Evolutionary conservation across 1,140 invertebrate genomes (phyloP).

Genomic region (Saccostrea glomerata): DNA sequence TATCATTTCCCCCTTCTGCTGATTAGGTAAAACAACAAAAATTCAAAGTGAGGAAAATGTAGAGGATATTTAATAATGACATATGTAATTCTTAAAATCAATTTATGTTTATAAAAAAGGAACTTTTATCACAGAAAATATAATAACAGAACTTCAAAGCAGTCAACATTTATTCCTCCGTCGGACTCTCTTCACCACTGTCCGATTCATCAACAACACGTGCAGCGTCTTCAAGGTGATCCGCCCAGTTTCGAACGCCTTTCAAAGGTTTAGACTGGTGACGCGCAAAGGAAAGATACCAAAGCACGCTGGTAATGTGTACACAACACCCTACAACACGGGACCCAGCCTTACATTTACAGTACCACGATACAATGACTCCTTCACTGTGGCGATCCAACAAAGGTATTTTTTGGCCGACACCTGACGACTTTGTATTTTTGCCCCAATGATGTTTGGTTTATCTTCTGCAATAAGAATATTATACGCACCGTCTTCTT

Average conservation of each 20-base stretch:
- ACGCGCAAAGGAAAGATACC: background rate
- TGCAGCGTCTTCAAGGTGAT: background rate
- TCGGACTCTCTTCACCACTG: background rate
- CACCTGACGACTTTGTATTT: slow-evolving; percentile 23
- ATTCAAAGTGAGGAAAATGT: no score
- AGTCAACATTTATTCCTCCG: background rate
- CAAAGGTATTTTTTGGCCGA: background rate
- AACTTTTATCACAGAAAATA: no score
- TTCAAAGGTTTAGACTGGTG: no score
- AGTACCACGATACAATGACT: background rate
- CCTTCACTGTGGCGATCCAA: slow-evolving; percentile 2
- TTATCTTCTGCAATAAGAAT: background rate
- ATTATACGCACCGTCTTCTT: background rate
- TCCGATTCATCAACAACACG: background rate
- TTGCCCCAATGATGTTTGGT: background rate
- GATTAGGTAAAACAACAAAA: no score
- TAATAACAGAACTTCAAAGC: no score
- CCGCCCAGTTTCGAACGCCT: no score
- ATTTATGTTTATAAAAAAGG: no score
- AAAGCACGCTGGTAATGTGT: slow-evolving; percentile 31
- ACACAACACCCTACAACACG: slow-evolving; percentile 24
- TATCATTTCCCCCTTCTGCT: no score
- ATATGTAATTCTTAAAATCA: no score
- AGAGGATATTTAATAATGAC: no score
- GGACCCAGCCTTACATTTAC: slow-evolving; percentile 22